Conservation (phyloP, 2,888 invertebrate species). For the Crepidodera aurea region DNA sequence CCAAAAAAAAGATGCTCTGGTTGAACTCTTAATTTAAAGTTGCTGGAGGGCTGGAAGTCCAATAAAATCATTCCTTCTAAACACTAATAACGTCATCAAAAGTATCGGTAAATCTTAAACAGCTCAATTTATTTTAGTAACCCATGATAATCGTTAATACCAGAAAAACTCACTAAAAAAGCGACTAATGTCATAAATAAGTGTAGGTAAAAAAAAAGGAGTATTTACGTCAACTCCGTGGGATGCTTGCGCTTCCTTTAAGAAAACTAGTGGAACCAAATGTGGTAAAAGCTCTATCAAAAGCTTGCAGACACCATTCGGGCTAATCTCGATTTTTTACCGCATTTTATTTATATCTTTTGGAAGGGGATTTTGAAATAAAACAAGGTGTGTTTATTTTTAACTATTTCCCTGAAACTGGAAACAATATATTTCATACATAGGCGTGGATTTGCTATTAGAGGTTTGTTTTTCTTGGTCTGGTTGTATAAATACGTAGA, state of each 20-base stretch:
- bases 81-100: too few relatives aligned
- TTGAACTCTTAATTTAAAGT: too few relatives aligned
- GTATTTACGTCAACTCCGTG: background rate
- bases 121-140: too few relatives aligned
- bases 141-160: too few relatives aligned
- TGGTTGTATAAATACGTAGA: background rate
- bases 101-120: too few relatives aligned
- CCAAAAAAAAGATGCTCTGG: too few relatives aligned
- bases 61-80: too few relatives aligned
- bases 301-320: conserved; percentile 31
- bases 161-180: too few relatives aligned
- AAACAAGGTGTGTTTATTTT: conserved; percentile 39
- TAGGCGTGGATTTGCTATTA: background rate
- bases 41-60: too few relatives aligned
- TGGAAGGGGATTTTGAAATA: conserved; percentile 28
- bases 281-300: conserved; percentile 18
- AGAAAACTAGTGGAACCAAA: conserved; percentile 13
- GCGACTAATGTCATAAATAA: background rate
- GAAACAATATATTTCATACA: conserved; percentile 27
- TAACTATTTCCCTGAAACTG: conserved; percentile 31
- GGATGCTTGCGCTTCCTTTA: background rate
- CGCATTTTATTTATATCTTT: conserved; percentile 32
- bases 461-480: background rate
- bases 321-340: conserved; percentile 31
- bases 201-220: background rate